phyloP scores from a whole-genome alignment of 2,888 invertebrate species.

The Ophion ventricosus region DNA sequence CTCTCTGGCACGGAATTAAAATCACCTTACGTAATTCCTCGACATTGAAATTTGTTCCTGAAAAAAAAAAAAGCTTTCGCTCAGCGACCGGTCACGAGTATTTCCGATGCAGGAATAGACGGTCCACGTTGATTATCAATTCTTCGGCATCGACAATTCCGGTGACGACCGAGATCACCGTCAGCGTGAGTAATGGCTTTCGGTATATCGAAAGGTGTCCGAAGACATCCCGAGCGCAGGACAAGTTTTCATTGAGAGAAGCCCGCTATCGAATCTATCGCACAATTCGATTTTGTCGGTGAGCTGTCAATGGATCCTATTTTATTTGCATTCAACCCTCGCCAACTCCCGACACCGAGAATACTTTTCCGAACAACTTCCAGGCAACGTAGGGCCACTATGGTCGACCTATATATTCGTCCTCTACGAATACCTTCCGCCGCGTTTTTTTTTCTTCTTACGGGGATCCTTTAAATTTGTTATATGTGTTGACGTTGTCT shows the following conservation, averaged over 20 bases:
- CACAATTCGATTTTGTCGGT: constrained; percentile 15
- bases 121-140: constrained; percentile 27
- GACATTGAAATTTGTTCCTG: neutral
- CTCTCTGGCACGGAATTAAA: constrained; percentile 16
- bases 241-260: constrained; percentile 35
- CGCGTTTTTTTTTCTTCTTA: no score
- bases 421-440: no score
- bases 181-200: constrained; percentile 8
- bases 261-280: constrained; percentile 36
- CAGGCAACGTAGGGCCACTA: no score
- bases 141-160: constrained; percentile 29
- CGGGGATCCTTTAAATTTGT: no score
- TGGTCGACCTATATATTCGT: no score
- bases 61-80: neutral
- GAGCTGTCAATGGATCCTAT: constrained; percentile 9
- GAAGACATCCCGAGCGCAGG: constrained; percentile 3
- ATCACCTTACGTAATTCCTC: constrained; percentile 24
- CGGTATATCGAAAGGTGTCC: neutral
- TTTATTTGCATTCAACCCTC: neutral
- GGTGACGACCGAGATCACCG: constrained; percentile 10
- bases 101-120: neutral
- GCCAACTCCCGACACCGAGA: neutral
- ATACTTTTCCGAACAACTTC: neutral
- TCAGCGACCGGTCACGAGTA: neutral
- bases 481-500: no score